Evolutionary conservation across 2,888 invertebrate genomes (phyloP), one percentile per base, ranked within the genome.

Genomic region (Agriopis marginaria): DNA sequence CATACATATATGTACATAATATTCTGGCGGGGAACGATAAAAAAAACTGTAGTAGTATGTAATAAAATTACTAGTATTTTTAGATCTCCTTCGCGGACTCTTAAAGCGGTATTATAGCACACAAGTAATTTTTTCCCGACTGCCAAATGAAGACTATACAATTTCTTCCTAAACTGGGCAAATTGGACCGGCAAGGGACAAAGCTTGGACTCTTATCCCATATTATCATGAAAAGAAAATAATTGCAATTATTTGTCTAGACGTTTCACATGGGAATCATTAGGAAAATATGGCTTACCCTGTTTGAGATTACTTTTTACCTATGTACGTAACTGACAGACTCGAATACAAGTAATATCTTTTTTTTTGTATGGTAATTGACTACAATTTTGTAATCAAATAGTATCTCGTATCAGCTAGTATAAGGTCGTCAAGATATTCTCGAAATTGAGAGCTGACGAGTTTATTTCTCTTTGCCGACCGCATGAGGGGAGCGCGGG

Each of bases 181-280:
- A 66, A 66, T 54, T 60, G 23, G 47, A 42, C 39, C 53, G 32
- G 9, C 32, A 10, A 11, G 49, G 40, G 12, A 44, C 50, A 23
- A 5, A n/a, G 14, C 55, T 14, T 5, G 59, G n/a, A n/a, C 32
- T 32, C 23, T 59, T 17, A 60, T 61, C 42, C 66, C 40, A 1
- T 50, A 51, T 23, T 54, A 49, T n/a, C 17, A 45, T 45, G 66
- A 55, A 66, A 55, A 49, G 47, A 54, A 54, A 65, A 56, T 44
- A n/a, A 66, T 66, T 59, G 14, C 53, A 59, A 42, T 39, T n/a
- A 53, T 60, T 60, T 58, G 49, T 60, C 53, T 59, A 47, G 39
- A 53, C 17, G 44, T 53, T 7, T 58, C 51, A 47, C 44, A 58
- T 11, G 49, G n/a, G 49, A 39, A 60, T 60, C 23, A 32, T 47